Base-by-base conservation (phyloP, 2,113 vertebrate species). In the Colossoma macropomum region DNA sequence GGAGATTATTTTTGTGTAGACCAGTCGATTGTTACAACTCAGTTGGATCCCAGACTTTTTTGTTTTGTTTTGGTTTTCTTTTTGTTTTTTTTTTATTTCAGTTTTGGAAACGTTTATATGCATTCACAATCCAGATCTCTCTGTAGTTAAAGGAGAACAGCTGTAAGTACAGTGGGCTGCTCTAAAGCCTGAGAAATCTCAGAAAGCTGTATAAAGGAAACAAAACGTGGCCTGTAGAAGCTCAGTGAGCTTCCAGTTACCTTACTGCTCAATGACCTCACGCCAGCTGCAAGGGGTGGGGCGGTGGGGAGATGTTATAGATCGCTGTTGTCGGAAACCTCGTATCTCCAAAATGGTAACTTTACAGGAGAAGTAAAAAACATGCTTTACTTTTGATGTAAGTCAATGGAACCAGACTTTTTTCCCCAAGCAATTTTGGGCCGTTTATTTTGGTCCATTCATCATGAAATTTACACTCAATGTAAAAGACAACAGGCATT, bases 81-180 rank as follows among this genome's bases (percentile, higher is more conserved):
- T 63, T 52, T 34, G 38, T 32, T 45, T 30, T 62, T 50, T n/a
- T 65, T 62, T 52, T 69, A 60, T 34, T 32, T 54, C 11, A 62
- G 74, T 81, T 82, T 75, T 81, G 21, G 80, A 80, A 79, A 83
- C 30, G 68, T 89, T 27, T 81, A 56, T 89, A 89, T 90, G 87
- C 88, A 88, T 91, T 91, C 81, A 79, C 81, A 85, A 75, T 88
- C 83, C 52, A 71, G 56, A 80, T 79, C 72, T 77, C 76, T 63
- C 34, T 56, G 27, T 80, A 75, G 65, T 77, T 85, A 62, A 70
- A 89, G 28, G 60, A 81, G 90, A 80, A 75, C 72, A 79, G 80
- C 81, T 80, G 74, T 78, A 84, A 30, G 28, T 4, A 21, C 82
- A 59, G 66, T 77, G 45, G 82, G 82, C 81, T 86, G 82, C 81